These are phyloP conservation scores for Eustalomyia histrio DNA, from an alignment of 2,888 invertebrate species.

Conservation along the genomic window DNA sequence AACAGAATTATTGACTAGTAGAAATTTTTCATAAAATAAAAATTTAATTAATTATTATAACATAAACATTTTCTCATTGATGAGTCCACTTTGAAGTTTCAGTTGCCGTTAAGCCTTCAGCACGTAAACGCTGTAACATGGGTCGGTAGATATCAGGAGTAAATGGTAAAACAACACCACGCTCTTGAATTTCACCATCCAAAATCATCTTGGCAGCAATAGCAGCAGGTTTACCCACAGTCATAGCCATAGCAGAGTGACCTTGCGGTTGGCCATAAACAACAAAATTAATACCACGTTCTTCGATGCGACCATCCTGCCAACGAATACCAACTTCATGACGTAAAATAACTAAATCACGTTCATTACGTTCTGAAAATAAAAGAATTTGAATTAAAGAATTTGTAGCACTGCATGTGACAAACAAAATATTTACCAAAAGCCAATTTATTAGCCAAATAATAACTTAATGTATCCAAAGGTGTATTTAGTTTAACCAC, in stretches of 20 bases:
- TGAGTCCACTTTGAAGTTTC: constrained; percentile 83
- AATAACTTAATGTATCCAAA: constrained; percentile 94
- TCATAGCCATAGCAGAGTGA: constrained; percentile 97
- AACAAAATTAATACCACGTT: constrained; percentile 91
- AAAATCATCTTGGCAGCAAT: constrained; percentile 99
- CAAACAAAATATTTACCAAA: constrained; percentile 82
- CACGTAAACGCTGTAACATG: constrained; percentile 90
- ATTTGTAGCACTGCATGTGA: not conserved
- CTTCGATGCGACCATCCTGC: constrained; percentile 91
- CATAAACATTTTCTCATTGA: not conserved
- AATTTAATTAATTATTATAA: too few relatives aligned
- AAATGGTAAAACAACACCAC: constrained; percentile 95
- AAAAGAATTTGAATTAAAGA: not conserved
- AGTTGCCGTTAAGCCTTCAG: constrained; percentile 89
- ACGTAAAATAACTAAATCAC: constrained; percentile 95
- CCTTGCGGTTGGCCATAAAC: constrained; percentile 90
- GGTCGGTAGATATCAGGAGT: constrained; percentile 95
- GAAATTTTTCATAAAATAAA: too few relatives aligned
- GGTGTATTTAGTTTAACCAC: constrained; percentile 92
- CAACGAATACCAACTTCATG: constrained; percentile 96
- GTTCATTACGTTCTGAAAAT: constrained; percentile 85
- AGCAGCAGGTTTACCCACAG: constrained; percentile 95
- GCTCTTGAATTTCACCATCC: constrained; percentile 96
- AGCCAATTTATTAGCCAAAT: constrained; percentile 89
- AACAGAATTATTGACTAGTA: too few relatives aligned